phyloP scores from a whole-genome alignment of 2,888 invertebrate genomes.

The Chrysopilus asiliformis region DNA sequence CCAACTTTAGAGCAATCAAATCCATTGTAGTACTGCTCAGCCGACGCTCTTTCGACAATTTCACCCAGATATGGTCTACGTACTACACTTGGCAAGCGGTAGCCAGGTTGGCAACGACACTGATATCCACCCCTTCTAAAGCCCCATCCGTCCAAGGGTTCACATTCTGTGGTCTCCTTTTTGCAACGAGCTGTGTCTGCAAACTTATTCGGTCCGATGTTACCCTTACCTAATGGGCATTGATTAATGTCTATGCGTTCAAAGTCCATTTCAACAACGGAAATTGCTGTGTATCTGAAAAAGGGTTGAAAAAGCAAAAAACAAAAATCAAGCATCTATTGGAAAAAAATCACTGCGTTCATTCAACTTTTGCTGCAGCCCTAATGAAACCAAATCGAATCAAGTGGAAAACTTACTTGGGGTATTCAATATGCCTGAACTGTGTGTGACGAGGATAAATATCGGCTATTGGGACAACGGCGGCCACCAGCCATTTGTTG shows the following conservation, averaged over 20 bases:
- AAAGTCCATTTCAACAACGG: constrained; percentile 91
- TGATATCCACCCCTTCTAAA: constrained; percentile 91
- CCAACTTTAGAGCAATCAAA: constrained; percentile 86
- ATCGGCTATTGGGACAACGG: constrained; percentile 89
- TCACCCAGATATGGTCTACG: constrained; percentile 86
- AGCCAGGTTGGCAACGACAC: constrained; percentile 83
- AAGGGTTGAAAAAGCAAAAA: too few species aligned
- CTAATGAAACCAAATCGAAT: too few species aligned
- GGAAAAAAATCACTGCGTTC: too few species aligned
- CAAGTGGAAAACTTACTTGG: constrained; percentile 58
- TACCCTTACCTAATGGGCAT: constrained; percentile 81
- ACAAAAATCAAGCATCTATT: too few species aligned
- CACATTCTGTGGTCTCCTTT: constrained; percentile 86
- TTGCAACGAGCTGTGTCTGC: constrained; percentile 84
- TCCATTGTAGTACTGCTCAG: constrained; percentile 83
- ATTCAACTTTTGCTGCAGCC: too few species aligned
- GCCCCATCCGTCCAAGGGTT: constrained; percentile 92
- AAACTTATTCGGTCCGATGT: constrained; percentile 77
- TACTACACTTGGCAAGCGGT: constrained; percentile 71
- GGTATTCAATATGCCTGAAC: constrained; percentile 85
- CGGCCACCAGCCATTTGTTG: constrained; percentile 91
- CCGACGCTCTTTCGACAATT: constrained; percentile 83
- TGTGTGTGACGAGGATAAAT: constrained; percentile 88
- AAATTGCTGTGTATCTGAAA: constrained; percentile 73
- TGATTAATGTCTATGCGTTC: constrained; percentile 96